Evolutionary conservation across 2,113 vertebrate species (phyloP).

Genomic region (Platycercus adscitus): DNA sequence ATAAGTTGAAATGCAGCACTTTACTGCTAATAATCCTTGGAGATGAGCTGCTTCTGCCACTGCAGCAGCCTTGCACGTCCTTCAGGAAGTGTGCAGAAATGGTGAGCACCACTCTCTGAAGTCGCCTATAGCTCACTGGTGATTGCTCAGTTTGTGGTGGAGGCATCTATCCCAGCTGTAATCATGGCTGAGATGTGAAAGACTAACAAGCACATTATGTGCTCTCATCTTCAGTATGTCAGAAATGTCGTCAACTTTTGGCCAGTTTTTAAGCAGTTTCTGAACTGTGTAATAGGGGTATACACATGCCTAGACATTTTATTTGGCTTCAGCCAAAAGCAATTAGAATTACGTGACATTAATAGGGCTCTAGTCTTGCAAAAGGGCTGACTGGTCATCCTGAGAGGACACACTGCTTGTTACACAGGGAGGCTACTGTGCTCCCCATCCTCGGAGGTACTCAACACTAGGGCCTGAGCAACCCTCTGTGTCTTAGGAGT

Average conservation of each 20-base stretch:
- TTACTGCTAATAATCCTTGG: neutral
- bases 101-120: neutral
- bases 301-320: neutral
- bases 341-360: neutral
- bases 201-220: neutral
- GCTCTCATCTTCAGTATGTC: neutral
- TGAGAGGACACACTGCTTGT: rapidly evolving
- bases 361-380: neutral
- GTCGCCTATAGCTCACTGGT: rapidly evolving
- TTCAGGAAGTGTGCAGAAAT: neutral
- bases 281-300: neutral
- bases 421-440: rapidly evolving
- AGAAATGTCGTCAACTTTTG: neutral
- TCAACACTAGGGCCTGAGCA: neutral
- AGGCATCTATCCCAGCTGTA: neutral
- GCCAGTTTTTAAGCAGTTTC: neutral
- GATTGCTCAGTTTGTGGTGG: neutral
- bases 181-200: neutral
- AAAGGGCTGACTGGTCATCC: rapidly evolving
- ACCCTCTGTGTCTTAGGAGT: rapidly evolving
- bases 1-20: neutral
- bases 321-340: neutral
- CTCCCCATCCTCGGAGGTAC: neutral
- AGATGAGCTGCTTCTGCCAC: neutral
- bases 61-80: neutral